phyloP scores from a whole-genome alignment of 2,888 invertebrate genomes.

The Teinopalpus imperialis region DNA sequence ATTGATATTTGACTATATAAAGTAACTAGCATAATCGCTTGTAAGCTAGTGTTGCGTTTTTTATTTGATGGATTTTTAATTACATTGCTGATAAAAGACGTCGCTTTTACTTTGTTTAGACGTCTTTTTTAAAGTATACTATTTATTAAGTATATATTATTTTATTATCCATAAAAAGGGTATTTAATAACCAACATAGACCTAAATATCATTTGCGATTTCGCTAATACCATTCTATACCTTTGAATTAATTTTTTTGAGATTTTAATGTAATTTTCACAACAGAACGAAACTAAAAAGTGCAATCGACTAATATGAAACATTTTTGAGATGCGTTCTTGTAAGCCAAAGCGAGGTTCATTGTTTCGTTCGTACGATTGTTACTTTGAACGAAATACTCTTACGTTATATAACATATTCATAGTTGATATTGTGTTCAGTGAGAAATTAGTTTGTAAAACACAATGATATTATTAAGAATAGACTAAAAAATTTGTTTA shows the following conservation, averaged over 20 bases:
- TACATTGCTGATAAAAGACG: conserved; percentile 1
- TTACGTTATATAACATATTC: conserved; percentile 1
- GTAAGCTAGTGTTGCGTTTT: conserved; percentile 4
- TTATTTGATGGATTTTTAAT: not conserved
- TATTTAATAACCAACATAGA: not conserved
- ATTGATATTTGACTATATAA: conserved; percentile 23
- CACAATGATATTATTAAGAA: conserved; percentile 60
- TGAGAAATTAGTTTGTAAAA: conserved; percentile 60
- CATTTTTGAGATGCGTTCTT: too few species aligned
- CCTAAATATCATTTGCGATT: too few species aligned
- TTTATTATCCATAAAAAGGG: too few species aligned
- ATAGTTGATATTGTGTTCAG: conserved; percentile 57
- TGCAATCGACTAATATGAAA: too few species aligned
- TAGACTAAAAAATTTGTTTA: conserved; percentile 40
- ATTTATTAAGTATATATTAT: conserved; percentile 33
- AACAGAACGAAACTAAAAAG: too few species aligned
- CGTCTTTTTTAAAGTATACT: conserved; percentile 13
- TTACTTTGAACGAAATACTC: too few species aligned
- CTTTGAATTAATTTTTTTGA: too few species aligned
- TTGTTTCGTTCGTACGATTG: too few species aligned
- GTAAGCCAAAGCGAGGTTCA: too few species aligned
- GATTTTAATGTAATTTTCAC: too few species aligned
- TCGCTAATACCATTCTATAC: too few species aligned
- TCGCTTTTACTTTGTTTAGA: not conserved
- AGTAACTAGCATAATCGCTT: conserved; percentile 26